These are phyloP conservation scores for Rhinopithecus roxellana DNA, from an alignment of 2,113 vertebrate genomes.

Conservation along the genomic window DNA sequence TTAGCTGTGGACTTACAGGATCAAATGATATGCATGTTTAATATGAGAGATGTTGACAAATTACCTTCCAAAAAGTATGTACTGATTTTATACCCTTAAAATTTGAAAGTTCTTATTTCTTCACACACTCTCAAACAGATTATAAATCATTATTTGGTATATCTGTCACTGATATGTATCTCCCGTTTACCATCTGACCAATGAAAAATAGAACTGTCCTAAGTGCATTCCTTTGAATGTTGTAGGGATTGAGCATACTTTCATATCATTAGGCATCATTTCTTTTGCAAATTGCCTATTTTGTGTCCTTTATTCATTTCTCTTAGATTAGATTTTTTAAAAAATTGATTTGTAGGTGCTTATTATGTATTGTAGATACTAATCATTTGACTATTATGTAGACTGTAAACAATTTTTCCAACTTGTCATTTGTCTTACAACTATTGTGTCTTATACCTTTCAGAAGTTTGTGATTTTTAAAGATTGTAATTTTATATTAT, in stretches of 20 bases:
- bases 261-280: background rate
- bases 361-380: background rate
- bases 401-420: background rate
- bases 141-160: background rate
- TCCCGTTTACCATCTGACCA: background rate
- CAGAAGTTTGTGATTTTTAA: background rate
- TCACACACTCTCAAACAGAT: background rate
- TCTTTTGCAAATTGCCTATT: background rate
- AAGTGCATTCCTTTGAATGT: background rate
- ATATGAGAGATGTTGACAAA: background rate
- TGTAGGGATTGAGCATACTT: background rate
- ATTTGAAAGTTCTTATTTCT: conserved; percentile 15
- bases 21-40: background rate
- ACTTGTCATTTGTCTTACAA: background rate
- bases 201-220: background rate
- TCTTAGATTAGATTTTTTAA: background rate
- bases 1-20: background rate
- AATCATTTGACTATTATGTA: background rate
- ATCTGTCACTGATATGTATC: background rate
- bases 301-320: background rate
- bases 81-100: background rate
- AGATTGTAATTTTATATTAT: background rate
- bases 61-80: background rate
- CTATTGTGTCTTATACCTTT: background rate
- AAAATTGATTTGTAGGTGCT: background rate